These are phyloP conservation scores for Suillia variegata DNA, from an alignment of 2,888 invertebrate genomes.

Conservation along the genomic window DNA sequence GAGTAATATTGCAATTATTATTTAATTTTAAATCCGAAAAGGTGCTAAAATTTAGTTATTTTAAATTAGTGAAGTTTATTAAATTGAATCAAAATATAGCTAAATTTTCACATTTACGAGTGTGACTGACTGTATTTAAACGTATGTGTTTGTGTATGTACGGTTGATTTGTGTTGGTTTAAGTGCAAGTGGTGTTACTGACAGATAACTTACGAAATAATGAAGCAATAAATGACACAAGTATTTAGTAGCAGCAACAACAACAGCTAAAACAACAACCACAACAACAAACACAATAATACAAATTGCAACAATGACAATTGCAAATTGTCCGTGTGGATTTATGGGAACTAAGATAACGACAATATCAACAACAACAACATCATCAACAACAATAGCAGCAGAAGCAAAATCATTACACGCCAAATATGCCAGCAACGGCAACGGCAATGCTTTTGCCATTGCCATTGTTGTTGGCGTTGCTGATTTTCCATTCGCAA, in stretches of 20 bases:
- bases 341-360: constrained; percentile 15
- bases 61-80: too few relatives aligned
- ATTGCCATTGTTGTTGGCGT: not conserved
- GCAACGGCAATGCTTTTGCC: not conserved
- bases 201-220: constrained; percentile 20
- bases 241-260: constrained; percentile 12
- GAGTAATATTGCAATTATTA: too few relatives aligned
- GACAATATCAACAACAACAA: constrained; percentile 7
- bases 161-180: not conserved
- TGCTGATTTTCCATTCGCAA: constrained; percentile 1
- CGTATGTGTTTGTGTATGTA: not conserved
- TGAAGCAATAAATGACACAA: constrained; percentile 21
- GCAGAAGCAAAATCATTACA: constrained; percentile 11
- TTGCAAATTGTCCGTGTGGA: constrained; percentile 12
- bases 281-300: not conserved
- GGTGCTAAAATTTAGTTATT: too few relatives aligned
- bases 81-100: too few relatives aligned
- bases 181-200: not conserved
- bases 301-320: too few relatives aligned
- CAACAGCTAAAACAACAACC: not conserved
- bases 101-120: too few relatives aligned
- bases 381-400: too few relatives aligned
- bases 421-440: constrained; percentile 10
- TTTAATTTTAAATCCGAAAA: too few relatives aligned
- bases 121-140: too few relatives aligned